Percentiles rank a stretch among this genome's conserved stretches.
Conservation (phyloP, 2,888 invertebrate species). For the Acanthosepion esculentum region DNA sequence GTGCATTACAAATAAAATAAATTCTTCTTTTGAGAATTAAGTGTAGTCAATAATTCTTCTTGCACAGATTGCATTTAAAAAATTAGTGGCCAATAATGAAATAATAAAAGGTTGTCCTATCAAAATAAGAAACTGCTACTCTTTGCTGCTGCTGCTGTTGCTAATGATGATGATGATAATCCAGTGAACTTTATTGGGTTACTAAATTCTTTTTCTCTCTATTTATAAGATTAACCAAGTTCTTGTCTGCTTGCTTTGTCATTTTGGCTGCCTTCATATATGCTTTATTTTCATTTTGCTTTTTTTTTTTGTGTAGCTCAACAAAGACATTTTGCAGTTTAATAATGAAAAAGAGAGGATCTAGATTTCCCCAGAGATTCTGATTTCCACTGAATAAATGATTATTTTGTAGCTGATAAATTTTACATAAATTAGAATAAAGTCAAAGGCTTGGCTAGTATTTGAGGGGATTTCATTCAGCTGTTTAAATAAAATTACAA, state of each 20-base stretch:
- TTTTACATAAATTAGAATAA: not conserved
- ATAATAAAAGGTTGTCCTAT: not conserved
- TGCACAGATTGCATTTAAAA: not conserved
- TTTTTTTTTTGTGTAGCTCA: not conserved
- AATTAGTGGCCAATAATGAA: not conserved
- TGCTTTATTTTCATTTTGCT: not conserved
- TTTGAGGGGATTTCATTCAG: not conserved
- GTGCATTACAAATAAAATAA: not conserved
- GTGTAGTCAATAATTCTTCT: not conserved
- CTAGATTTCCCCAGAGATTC: not conserved
- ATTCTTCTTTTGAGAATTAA: not conserved
- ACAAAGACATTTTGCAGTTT: not conserved
- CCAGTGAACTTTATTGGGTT: not conserved
- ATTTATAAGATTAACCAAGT: not conserved
- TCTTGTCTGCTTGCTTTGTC: not conserved
- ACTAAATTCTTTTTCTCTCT: not conserved
- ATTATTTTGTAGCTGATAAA: not conserved
- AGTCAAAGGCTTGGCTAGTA: not conserved
- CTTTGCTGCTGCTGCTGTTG: not conserved
- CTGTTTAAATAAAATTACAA: not conserved
- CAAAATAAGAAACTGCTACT: not conserved
- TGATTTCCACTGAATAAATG: not conserved
- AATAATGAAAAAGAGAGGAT: not conserved
- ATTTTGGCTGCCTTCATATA: not conserved
- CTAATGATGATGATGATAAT: not conserved